Conservation (phyloP, 37 sponge, comb jelly and placozoan species). For the Chondrosia reniformis region DNA sequence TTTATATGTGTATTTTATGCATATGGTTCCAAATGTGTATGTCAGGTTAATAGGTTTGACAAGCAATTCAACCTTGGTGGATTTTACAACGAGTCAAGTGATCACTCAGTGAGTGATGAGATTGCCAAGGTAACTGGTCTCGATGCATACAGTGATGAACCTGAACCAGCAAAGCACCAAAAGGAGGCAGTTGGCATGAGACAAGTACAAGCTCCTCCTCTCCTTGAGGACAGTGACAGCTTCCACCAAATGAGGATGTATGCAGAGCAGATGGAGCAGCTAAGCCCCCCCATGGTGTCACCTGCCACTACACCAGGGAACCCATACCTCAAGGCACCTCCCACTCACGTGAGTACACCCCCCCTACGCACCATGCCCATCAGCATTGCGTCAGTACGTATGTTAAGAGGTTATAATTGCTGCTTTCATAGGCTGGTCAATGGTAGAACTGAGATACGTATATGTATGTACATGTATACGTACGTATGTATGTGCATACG, state of each 20-base stretch:
- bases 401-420: too few species aligned
- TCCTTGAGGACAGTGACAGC: not conserved
- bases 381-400: too few species aligned
- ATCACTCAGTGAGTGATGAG: conserved; percentile 16
- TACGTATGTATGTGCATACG: conserved; percentile 14
- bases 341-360: too few species aligned
- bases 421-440: not conserved
- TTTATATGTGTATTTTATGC: not conserved
- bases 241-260: conserved; percentile 2
- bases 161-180: too few species aligned
- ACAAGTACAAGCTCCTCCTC: not conserved
- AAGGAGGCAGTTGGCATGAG: not conserved
- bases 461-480: conserved; percentile 14
- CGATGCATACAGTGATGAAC: not conserved
- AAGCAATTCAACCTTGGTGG: too few species aligned
- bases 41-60: too few species aligned
- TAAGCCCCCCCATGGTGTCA: not conserved
- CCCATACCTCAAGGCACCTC: conserved; percentile 9
- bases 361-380: too few species aligned
- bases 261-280: not conserved
- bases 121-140: conserved; percentile 9
- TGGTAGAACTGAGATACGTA: not conserved
- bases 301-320: not conserved
- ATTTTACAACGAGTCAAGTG: too few species aligned
- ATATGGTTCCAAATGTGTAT: too few species aligned